Evolutionary conservation across 2,113 vertebrate genomes (phyloP).

Genomic region (Crocuta crocuta): DNA sequence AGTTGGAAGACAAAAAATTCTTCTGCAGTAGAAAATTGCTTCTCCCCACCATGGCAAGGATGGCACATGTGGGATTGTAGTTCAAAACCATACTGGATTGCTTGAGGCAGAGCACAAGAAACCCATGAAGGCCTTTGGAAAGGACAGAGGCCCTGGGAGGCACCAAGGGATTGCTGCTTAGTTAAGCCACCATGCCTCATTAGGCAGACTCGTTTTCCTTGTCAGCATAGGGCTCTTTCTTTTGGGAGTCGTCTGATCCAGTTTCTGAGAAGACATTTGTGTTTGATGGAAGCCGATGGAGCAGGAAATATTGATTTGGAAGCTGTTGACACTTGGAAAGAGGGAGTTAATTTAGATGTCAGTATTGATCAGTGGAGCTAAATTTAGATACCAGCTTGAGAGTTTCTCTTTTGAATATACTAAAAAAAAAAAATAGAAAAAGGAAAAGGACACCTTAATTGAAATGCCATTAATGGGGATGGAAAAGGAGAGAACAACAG

Average conservation of each 20-base stretch:
- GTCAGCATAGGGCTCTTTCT: constrained; percentile 13
- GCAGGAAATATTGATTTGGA: constrained; percentile 78
- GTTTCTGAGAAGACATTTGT: constrained; percentile 64
- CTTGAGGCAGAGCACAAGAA: neutral
- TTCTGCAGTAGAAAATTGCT: neutral
- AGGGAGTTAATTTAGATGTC: constrained; percentile 79
- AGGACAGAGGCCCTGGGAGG: neutral
- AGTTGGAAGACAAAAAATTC: neutral
- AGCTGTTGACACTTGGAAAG: constrained; percentile 72
- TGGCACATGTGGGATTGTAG: neutral
- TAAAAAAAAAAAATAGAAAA: neutral
- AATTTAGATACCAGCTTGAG: constrained; percentile 55
- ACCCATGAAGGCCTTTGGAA: neutral
- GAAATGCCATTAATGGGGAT: constrained; percentile 15
- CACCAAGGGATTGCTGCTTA: neutral
- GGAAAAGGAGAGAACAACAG: neutral
- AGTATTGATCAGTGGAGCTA: constrained; percentile 77
- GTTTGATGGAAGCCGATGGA: constrained; percentile 72
- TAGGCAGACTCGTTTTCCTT: constrained; percentile 58
- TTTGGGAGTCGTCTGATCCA: constrained; percentile 16
- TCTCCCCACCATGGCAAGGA: neutral
- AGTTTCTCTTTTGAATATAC: constrained; percentile 56
- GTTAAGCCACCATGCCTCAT: constrained; percentile 48
- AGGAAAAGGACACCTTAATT: neutral
- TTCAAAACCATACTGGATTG: neutral